Conservation (phyloP, 2,113 vertebrate genomes). For the Smithornis capensis region DNA sequence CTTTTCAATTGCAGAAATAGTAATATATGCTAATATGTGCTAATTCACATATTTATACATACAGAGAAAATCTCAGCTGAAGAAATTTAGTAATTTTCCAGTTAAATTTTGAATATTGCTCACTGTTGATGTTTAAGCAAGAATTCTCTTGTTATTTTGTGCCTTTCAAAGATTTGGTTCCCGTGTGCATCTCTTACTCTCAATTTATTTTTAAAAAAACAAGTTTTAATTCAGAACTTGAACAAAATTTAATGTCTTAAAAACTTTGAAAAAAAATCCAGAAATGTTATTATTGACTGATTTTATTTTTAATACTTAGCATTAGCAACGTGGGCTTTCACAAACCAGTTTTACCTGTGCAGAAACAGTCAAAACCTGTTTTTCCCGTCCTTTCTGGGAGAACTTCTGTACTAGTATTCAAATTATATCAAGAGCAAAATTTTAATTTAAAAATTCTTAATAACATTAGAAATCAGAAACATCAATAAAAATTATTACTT, state of each 20-base stretch:
- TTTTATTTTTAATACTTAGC: not conserved
- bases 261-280: not conserved
- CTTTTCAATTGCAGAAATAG: not conserved
- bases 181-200: not conserved
- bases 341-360: not conserved
- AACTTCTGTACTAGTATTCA: not conserved
- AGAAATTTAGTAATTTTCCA: not conserved
- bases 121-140: not conserved
- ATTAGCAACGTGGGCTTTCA: not conserved
- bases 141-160: not conserved
- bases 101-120: not conserved
- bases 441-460: not conserved
- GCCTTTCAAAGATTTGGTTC: not conserved
- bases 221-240: not conserved
- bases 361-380: not conserved
- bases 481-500: not conserved
- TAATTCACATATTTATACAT: not conserved
- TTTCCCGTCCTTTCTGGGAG: fast-evolving
- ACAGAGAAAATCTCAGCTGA: not conserved
- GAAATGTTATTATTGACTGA: not conserved
- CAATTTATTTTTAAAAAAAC: not conserved
- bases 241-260: not conserved
- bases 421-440: not conserved
- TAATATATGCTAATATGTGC: not conserved
- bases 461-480: not conserved